Conservation (phyloP, 2,797 vertebrate genomes). For the Sardinella longiceps region DNA sequence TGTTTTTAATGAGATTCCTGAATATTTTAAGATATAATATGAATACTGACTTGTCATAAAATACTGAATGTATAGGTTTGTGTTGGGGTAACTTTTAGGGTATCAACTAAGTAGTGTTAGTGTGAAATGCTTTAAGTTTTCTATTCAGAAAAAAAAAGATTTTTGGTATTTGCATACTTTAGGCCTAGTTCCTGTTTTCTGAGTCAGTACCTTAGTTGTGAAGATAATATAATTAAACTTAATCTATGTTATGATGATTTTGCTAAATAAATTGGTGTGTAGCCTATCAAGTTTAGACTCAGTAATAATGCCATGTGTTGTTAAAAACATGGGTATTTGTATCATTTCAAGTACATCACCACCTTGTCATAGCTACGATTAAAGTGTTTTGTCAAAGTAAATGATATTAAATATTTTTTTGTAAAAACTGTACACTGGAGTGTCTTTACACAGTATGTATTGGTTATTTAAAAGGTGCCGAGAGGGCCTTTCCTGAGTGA, state of each 20-base stretch:
- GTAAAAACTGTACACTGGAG: neutral
- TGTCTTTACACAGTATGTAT: neutral
- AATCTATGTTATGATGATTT: slow-evolving; percentile 55
- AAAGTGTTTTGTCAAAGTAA: slow-evolving; percentile 74
- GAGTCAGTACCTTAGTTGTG: slow-evolving; percentile 32
- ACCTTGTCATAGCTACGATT: slow-evolving; percentile 44
- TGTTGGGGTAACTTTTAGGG: slow-evolving; percentile 58
- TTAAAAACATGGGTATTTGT: slow-evolving; percentile 20
- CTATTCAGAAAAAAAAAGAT: slow-evolving; percentile 62
- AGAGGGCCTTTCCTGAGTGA: neutral
- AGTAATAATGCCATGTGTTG: slow-evolving; percentile 10
- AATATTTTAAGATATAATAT: slow-evolving; percentile 54
- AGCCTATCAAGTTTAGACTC: slow-evolving; percentile 17
- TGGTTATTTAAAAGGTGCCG: neutral
- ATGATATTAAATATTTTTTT: slow-evolving; percentile 81
- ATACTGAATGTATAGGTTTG: slow-evolving; percentile 65
- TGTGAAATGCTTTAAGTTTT: slow-evolving; percentile 45
- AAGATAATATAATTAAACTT: slow-evolving; percentile 50
- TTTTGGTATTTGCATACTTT: slow-evolving; percentile 48
- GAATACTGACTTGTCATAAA: slow-evolving; percentile 43
- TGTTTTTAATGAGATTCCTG: slow-evolving; percentile 57
- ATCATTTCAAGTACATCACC: slow-evolving; percentile 13
- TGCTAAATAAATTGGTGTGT: slow-evolving; percentile 41
- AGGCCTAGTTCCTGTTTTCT: slow-evolving; percentile 31
- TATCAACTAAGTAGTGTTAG: slow-evolving; percentile 37